Base-by-base conservation (phyloP, 2,888 invertebrate genomes). In the Pardosa pseudoannulata region DNA sequence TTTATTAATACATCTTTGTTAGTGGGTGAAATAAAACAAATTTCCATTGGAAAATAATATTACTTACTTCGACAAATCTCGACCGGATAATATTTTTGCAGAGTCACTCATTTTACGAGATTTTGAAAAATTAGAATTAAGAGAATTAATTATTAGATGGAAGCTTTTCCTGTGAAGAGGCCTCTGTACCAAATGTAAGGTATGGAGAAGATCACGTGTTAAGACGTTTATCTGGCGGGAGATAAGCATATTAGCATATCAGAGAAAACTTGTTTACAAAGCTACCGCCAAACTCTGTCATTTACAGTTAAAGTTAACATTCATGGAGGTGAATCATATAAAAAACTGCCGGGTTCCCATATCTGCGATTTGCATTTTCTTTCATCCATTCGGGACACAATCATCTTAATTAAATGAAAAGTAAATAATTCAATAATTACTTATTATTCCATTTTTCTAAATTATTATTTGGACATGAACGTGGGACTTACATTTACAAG, bases 31-130 rank as follows among this genome's bases (percentile, higher is more conserved):
- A n/a, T n/a, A n/a, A n/a, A n/a, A n/a, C n/a, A n/a, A n/a, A n/a
- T n/a, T n/a, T n/a, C n/a, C n/a, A n/a, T n/a, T n/a, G n/a, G n/a
- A n/a, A n/a, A n/a, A n/a, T n/a, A n/a, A n/a, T n/a, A n/a, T n/a
- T n/a, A 80, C 73, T 80, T 80, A 80, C 80, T 67, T 65, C 0
- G 82, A 83, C n/a, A 76, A 56, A 13, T 83, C 76, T 64, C 72
- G 64, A 0, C 82, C 82, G 36, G 76, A 71, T 29, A 83, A 75
- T 64, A 83, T 71, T 32, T 76, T 72, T 9, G 39, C 71, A n/a
- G 28, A n/a, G 2, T 9, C 6, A 56, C 67, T n/a, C 81, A 81
- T 81, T n/a, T 13, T 75, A 39, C 5, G 1, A 3, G 16, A 16
- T 11, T 32, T 39, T 67, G 32, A 32, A 28, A 50, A 16, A 3